Conservation (phyloP, 2,113 vertebrate genomes). For the Empidonax traillii region DNA sequence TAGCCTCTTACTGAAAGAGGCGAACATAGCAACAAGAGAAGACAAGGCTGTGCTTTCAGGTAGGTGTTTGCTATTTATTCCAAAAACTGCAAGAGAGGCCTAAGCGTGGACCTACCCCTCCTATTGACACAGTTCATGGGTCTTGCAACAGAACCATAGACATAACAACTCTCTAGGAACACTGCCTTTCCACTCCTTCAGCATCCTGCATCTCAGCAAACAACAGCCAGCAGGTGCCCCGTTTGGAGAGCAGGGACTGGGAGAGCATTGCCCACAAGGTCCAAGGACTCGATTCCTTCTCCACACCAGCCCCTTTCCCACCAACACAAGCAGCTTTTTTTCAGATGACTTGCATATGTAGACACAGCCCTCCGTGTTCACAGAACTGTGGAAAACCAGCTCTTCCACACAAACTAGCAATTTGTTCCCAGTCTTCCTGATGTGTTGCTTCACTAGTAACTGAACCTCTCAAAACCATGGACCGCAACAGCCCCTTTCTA, state of each 20-base stretch:
- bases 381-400: not conserved
- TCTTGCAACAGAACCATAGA: not conserved
- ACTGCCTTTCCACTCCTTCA: not conserved
- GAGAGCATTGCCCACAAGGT: not conserved
- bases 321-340: not conserved
- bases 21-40: not conserved
- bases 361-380: rapidly evolving
- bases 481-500: not conserved
- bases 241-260: not conserved
- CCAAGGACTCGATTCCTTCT: not conserved
- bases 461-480: not conserved
- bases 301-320: not conserved
- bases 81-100: not conserved
- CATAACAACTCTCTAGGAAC: not conserved
- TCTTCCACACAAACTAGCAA: not conserved
- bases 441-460: not conserved
- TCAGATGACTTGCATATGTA: rapidly evolving
- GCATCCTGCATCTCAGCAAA: not conserved
- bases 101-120: not conserved
- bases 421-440: not conserved
- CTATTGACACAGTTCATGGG: rapidly evolving
- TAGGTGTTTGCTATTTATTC: not conserved
- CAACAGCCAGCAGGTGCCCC: not conserved
- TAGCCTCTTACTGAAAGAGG: not conserved
- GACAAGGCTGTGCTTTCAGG: not conserved